A percentile compares a stretch with the other conserved stretches of the same genome.
phyloP scores from a whole-genome alignment of 2,113 vertebrate species.

The Hippolais icterina region DNA sequence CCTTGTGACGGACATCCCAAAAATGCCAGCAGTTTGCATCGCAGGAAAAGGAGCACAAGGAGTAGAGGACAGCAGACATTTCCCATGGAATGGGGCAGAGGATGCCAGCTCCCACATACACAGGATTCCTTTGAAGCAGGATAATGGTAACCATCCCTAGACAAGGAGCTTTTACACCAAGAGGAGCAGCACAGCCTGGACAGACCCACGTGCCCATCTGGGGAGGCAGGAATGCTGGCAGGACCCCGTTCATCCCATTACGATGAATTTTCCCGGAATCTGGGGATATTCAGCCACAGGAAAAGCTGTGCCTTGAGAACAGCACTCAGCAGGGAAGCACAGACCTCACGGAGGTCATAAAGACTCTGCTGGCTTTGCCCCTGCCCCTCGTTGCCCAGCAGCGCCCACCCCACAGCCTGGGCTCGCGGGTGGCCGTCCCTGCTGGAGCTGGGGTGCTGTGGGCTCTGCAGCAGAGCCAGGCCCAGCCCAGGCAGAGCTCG shows the following conservation, averaged over 20 bases:
- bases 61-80: neutral
- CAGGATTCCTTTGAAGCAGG: neutral
- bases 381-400: neutral
- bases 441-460: neutral
- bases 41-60: neutral
- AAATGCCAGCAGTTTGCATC: neutral
- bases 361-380: neutral
- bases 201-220: neutral
- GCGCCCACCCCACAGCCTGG: fast-evolving
- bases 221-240: neutral
- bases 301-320: neutral
- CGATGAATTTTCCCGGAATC: neutral
- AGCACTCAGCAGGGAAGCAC: neutral
- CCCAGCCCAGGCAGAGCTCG: neutral
- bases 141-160: neutral
- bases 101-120: neutral
- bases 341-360: fast-evolving
- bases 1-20: neutral
- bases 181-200: neutral
- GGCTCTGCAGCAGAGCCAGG: neutral
- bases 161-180: neutral
- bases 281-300: neutral
- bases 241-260: neutral
- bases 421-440: fast-evolving
- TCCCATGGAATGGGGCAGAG: neutral